A percentile compares a stretch with the other conserved stretches of the same genome.
These are phyloP conservation scores for Antheraea assamensis DNA, from an alignment of 2,888 invertebrate species.

Conservation along the genomic window DNA sequence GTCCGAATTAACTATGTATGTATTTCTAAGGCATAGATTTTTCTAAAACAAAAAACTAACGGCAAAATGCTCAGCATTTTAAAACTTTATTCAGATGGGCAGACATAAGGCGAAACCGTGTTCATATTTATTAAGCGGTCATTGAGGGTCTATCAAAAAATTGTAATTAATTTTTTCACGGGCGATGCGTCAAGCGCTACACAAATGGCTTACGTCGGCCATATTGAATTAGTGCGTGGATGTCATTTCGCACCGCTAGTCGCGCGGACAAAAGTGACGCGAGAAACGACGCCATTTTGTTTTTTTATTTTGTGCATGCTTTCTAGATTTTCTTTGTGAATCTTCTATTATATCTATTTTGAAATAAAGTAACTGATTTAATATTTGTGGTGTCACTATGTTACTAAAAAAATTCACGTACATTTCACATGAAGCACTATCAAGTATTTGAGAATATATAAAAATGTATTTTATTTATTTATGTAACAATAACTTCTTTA, in stretches of 20 bases:
- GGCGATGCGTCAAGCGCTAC: conserved; percentile 78
- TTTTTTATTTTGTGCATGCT: not conserved
- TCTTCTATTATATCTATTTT: no score
- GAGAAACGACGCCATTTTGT: conserved; percentile 40
- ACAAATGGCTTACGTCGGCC: conserved; percentile 80
- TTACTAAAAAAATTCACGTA: no score
- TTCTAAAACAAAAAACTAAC: not conserved
- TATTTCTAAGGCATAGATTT: not conserved
- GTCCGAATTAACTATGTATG: no score
- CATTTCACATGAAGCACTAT: no score
- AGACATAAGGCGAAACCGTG: conserved; percentile 30
- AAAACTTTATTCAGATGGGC: not conserved
- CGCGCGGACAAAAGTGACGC: conserved; percentile 42
- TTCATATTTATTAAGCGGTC: conserved; percentile 49
- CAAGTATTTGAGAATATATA: no score
- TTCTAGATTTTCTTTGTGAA: not conserved
- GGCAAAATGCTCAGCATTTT: not conserved
- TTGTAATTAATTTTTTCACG: conserved; percentile 80
- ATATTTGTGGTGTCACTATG: no score
- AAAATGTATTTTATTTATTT: no score
- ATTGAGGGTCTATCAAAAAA: conserved; percentile 72
- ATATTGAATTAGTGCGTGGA: conserved; percentile 81
- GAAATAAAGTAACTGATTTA: no score
- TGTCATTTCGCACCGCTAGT: conserved; percentile 46
- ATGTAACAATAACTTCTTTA: no score